Percentiles rank a stretch among this genome's conserved stretches.
These are phyloP conservation scores for Fratercula arctica DNA, from an alignment of 2,797 vertebrate species.

Conservation along the genomic window DNA sequence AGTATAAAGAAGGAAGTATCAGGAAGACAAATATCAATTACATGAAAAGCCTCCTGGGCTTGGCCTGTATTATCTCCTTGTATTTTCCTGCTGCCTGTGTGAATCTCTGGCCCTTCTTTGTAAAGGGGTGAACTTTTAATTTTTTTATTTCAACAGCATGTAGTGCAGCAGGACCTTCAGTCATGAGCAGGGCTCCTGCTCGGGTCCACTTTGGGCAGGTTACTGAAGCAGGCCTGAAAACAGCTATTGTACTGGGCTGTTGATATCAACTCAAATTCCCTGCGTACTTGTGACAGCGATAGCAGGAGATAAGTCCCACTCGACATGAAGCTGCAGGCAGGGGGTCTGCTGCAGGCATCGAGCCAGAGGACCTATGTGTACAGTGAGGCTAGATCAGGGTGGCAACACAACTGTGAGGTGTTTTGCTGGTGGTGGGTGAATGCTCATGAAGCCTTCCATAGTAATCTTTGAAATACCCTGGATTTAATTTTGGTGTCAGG, in stretches of 20 bases:
- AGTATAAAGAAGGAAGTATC: neutral
- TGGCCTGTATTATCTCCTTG: neutral
- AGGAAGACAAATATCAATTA: fast-evolving
- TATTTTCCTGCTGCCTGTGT: neutral
- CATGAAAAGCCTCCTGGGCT: neutral
- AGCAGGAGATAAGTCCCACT: neutral
- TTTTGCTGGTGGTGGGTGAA: neutral
- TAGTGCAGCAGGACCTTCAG: neutral
- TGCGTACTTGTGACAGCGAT: fast-evolving
- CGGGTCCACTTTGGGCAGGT: neutral
- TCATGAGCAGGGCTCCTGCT: neutral
- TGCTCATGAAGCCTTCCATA: neutral
- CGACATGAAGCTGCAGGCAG: fast-evolving
- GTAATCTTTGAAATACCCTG: neutral
- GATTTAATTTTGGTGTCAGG: neutral
- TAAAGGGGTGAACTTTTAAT: neutral
- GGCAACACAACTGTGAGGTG: neutral
- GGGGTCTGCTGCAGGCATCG: fast-evolving
- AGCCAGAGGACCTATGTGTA: neutral
- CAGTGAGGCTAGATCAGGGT: neutral
- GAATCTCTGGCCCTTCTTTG: neutral
- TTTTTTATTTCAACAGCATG: neutral
- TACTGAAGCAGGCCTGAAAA: neutral
- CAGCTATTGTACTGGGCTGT: neutral
- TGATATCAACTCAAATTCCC: neutral